phyloP scores from a whole-genome alignment of 2,888 invertebrate species.

The Drosophila fulvimacula region DNA sequence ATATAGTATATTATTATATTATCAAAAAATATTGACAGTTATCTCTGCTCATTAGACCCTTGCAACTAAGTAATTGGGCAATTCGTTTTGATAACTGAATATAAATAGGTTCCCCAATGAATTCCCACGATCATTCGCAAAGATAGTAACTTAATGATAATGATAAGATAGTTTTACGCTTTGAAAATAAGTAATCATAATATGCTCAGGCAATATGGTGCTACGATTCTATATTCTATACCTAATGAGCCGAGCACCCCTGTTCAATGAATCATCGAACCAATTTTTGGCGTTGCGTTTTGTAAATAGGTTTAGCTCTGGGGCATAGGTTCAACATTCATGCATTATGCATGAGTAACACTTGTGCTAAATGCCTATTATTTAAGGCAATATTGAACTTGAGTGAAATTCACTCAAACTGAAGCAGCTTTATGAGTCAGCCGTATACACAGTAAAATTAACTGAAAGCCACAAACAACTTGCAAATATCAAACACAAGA shows the following conservation, averaged over 20 bases:
- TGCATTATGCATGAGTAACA: constrained; percentile 5
- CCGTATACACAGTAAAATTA: not conserved
- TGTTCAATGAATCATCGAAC: not conserved
- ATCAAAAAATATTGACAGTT: not conserved
- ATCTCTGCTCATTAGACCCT: not conserved
- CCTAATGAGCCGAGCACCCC: not conserved
- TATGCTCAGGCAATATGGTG: not conserved
- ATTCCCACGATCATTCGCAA: not conserved
- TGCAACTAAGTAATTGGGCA: not conserved
- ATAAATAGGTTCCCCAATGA: not conserved
- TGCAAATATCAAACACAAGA: not conserved
- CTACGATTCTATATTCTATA: too few relatives aligned
- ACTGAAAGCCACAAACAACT: not conserved
- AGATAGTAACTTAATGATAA: not conserved
- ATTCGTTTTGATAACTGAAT: not conserved
- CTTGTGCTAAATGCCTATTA: not conserved
- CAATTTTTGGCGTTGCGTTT: not conserved
- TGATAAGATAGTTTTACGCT: not conserved
- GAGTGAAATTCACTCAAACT: constrained; percentile 14
- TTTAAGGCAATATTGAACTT: not conserved
- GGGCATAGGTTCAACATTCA: not conserved
- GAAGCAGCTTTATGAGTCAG: constrained; percentile 52
- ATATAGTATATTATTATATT: too few relatives aligned
- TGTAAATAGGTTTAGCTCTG: not conserved
- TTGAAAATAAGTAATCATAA: not conserved